phyloP scores from a whole-genome alignment of 1,140 invertebrate species.

The Physella acuta region DNA sequence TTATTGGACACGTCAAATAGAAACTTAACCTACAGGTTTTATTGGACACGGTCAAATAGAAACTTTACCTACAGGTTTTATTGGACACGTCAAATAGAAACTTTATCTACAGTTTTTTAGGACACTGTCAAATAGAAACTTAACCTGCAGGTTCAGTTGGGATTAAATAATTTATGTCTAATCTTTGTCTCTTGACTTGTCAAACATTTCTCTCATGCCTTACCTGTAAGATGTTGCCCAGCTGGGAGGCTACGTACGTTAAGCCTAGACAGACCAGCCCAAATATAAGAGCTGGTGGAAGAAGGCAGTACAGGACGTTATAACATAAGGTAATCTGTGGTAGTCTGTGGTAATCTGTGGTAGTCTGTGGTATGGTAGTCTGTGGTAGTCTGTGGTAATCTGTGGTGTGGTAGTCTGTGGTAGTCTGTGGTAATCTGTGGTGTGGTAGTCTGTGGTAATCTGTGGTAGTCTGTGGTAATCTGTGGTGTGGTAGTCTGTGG shows the following conservation, averaged over 20 bases:
- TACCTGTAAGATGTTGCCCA: conserved; percentile 52
- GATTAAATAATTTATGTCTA: neutral
- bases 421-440: too few species aligned
- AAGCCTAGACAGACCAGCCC: conserved; percentile 46
- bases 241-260: conserved; percentile 47
- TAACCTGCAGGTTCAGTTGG: neutral
- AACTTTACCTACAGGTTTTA: neutral
- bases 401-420: too few species aligned
- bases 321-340: too few species aligned
- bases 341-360: too few species aligned
- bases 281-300: conserved; percentile 43
- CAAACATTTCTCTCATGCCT: neutral
- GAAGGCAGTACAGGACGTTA: too few species aligned
- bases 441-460: too few species aligned
- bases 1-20: too few species aligned
- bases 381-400: too few species aligned
- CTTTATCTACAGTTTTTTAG: neutral
- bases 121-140: neutral
- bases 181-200: too few species aligned
- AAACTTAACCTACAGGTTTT: neutral
- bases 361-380: too few species aligned
- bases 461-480: too few species aligned
- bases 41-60: neutral
- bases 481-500: too few species aligned
- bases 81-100: neutral